These are phyloP conservation scores for Microctenopoma stevenorrisi DNA, from an alignment of 2,797 vertebrate species.

Conservation along the genomic window DNA sequence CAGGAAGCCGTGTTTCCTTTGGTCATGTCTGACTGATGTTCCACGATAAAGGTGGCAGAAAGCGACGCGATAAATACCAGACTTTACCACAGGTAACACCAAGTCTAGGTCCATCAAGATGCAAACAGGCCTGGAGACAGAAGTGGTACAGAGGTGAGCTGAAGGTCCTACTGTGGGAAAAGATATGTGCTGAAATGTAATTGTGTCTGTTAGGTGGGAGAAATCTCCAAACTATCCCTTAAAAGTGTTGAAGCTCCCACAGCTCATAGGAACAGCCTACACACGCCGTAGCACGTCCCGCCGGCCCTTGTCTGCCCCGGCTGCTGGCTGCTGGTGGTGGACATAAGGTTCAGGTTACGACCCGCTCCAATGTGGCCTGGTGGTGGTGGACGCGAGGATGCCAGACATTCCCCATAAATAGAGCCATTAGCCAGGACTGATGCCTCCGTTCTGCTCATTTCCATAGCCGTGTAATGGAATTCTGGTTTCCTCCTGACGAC, in stretches of 20 bases:
- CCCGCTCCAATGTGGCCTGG: constrained; percentile 40
- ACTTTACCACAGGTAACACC: too few relatives aligned
- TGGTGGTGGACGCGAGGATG: constrained; percentile 53
- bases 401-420: constrained; percentile 77
- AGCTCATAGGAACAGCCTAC: constrained; percentile 29
- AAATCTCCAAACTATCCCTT: neutral
- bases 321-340: constrained; percentile 87
- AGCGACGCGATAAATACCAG: too few relatives aligned
- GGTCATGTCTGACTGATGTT: too few relatives aligned
- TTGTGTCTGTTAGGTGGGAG: too few relatives aligned
- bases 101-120: neutral
- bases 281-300: constrained; percentile 45
- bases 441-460: constrained; percentile 59
- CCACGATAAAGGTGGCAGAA: too few relatives aligned
- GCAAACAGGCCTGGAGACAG: too few relatives aligned
- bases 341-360: constrained; percentile 79
- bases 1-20: too few relatives aligned
- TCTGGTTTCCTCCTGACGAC: constrained; percentile 14
- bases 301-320: constrained; percentile 56
- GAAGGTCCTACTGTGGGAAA: too few relatives aligned
- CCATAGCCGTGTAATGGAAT: constrained; percentile 16
- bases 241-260: neutral
- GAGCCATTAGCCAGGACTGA: constrained; percentile 65
- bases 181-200: too few relatives aligned
- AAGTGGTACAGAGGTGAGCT: too few relatives aligned